Percentiles rank a stretch among this genome's conserved stretches.
Conservation (phyloP, 2,888 invertebrate genomes). For the Chymomyza procnemis region DNA sequence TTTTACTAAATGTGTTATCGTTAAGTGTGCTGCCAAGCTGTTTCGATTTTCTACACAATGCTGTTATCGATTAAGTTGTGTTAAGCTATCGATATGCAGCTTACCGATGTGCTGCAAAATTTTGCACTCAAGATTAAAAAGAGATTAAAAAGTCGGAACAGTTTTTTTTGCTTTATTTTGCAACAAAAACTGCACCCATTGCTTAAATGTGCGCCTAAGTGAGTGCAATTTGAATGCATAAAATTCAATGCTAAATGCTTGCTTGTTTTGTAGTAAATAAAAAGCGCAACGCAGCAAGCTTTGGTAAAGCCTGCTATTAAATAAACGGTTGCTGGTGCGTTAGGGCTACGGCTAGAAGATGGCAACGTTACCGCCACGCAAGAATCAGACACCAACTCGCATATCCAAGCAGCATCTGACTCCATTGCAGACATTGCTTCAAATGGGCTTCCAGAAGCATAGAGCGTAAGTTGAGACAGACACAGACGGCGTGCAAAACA, state of each 20-base stretch:
- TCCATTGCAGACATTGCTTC: conserved; percentile 89
- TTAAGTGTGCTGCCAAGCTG: background rate
- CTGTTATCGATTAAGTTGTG: background rate
- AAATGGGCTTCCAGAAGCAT: conserved; percentile 93
- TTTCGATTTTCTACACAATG: background rate
- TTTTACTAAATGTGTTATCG: background rate
- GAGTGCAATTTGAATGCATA: background rate
- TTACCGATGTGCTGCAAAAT: background rate
- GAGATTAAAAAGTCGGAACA: background rate
- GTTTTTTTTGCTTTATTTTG: background rate
- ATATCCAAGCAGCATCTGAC: conserved; percentile 86
- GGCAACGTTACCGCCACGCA: conserved; percentile 88
- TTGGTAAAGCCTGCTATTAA: background rate
- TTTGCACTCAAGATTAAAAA: background rate
- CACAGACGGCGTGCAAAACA: background rate
- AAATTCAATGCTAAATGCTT: background rate
- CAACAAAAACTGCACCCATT: background rate
- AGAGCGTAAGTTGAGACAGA: conserved; percentile 87
- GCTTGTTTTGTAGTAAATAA: background rate
- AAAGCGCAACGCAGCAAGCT: background rate
- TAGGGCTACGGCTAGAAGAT: conserved; percentile 77
- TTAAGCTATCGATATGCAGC: background rate
- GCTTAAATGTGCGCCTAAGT: background rate
- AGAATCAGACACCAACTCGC: conserved; percentile 86
- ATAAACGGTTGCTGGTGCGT: background rate